Conservation (phyloP, 2,797 vertebrate genomes). For the Clarias fuscus region DNA sequence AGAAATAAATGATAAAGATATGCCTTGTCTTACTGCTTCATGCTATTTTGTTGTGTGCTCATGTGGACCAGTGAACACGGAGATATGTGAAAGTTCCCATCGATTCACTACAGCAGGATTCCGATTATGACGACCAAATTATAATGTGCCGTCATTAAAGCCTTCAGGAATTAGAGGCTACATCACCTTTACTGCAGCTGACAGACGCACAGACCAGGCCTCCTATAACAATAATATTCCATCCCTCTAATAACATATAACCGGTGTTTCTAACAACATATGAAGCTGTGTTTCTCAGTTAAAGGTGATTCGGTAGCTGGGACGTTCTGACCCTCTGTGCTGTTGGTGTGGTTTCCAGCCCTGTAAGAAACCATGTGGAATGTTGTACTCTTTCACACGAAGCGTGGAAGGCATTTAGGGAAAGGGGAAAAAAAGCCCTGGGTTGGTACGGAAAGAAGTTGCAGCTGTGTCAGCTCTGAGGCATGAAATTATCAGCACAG, state of each 20-base stretch:
- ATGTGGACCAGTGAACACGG: background rate
- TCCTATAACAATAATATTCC: background rate
- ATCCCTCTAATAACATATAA: background rate
- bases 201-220: background rate
- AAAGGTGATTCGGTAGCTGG: background rate
- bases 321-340: background rate
- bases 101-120: background rate
- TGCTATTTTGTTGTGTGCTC: background rate
- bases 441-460: background rate
- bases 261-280: too few species aligned
- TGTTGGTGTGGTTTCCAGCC: conserved; percentile 46
- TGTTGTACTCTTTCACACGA: conserved; percentile 48
- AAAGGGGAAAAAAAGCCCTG: conserved; percentile 11
- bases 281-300: background rate
- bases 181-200: background rate
- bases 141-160: background rate
- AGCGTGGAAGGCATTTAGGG: conserved; percentile 30
- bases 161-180: background rate
- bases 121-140: background rate
- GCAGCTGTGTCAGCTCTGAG: background rate
- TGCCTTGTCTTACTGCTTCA: background rate
- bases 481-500: background rate
- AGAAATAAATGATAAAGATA: conserved; percentile 67
- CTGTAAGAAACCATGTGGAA: conserved; percentile 58
- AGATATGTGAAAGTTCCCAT: background rate